Percentiles rank a stretch among this genome's conserved stretches.
Evolutionary conservation across 2,888 invertebrate species (phyloP).

Genomic region (Branchipolynoe longqiensis): DNA sequence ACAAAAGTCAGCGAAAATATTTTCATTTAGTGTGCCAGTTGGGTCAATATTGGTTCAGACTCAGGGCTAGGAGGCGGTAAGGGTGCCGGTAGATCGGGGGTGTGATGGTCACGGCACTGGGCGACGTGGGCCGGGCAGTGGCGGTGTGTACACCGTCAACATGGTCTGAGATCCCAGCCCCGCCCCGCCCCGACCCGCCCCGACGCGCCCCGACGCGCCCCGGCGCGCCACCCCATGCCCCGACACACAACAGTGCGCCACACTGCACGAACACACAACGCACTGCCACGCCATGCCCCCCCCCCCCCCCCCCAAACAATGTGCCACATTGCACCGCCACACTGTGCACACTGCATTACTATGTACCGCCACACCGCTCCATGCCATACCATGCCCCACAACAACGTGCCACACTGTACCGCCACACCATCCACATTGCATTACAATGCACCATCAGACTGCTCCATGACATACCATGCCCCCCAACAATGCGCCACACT

Average conservation of each 20-base stretch:
- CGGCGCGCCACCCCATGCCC: background rate
- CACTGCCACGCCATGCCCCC: too few relatives aligned
- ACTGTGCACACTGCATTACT: background rate
- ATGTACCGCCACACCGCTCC: background rate
- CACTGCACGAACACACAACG: too few relatives aligned
- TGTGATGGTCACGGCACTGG: constrained; percentile 4
- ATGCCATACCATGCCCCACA: too few relatives aligned
- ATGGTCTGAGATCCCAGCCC: background rate
- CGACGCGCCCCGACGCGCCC: background rate
- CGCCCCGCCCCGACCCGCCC: background rate
- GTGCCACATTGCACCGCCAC: too few relatives aligned
- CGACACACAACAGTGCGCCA: background rate
- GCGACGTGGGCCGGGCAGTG: background rate
- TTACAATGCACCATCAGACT: background rate
- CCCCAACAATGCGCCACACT: background rate
- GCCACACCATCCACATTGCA: too few relatives aligned
- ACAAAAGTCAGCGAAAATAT: constrained; percentile 51
- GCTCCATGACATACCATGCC: background rate
- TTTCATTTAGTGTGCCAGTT: constrained; percentile 42
- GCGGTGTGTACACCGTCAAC: constrained; percentile 34
- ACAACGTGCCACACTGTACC: too few relatives aligned
- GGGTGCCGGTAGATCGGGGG: background rate
- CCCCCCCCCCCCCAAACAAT: background rate
- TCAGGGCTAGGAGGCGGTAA: background rate
- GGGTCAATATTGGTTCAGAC: constrained; percentile 37